These are phyloP conservation scores for Melanogrammus aeglefinus DNA, from an alignment of 2,797 vertebrate genomes.

Conservation along the genomic window DNA sequence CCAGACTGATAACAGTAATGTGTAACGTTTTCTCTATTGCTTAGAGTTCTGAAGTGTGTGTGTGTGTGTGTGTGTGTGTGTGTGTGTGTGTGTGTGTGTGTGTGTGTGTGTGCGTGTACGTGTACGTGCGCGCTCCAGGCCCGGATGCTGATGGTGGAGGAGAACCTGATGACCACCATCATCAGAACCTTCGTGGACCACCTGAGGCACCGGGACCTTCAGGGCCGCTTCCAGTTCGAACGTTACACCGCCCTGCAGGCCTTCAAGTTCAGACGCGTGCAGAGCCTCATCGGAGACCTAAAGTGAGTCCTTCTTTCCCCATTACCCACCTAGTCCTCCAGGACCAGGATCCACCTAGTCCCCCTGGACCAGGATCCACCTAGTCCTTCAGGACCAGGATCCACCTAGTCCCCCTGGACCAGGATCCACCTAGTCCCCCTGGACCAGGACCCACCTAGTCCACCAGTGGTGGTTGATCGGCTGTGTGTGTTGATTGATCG, in stretches of 20 bases:
- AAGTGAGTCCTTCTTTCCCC: conserved; percentile 47
- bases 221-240: conserved; percentile 96
- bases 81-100: conserved; percentile 12
- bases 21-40: too few relatives aligned
- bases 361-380: too few relatives aligned
- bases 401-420: too few relatives aligned
- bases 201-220: conserved; percentile 86
- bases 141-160: conserved; percentile 92
- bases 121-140: conserved; percentile 69
- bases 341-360: too few relatives aligned
- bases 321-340: too few relatives aligned
- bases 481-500: not conserved
- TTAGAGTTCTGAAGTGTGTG: not conserved
- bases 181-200: conserved; percentile 95
- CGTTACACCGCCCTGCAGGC: conserved; percentile 92
- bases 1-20: not conserved
- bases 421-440: too few relatives aligned
- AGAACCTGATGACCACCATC: conserved; percentile 93
- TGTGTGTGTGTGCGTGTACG: conserved; percentile 8
- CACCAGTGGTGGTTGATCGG: not conserved
- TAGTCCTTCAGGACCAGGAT: too few relatives aligned
- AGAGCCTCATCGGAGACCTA: conserved; percentile 87
- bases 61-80: too few relatives aligned
- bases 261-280: conserved; percentile 93
- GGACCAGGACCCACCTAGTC: too few relatives aligned